A percentile compares a stretch with the other conserved stretches of the same genome.
These are phyloP conservation scores for Urocolius indicus DNA, from an alignment of 2,113 vertebrate genomes.

Conservation along the genomic window DNA sequence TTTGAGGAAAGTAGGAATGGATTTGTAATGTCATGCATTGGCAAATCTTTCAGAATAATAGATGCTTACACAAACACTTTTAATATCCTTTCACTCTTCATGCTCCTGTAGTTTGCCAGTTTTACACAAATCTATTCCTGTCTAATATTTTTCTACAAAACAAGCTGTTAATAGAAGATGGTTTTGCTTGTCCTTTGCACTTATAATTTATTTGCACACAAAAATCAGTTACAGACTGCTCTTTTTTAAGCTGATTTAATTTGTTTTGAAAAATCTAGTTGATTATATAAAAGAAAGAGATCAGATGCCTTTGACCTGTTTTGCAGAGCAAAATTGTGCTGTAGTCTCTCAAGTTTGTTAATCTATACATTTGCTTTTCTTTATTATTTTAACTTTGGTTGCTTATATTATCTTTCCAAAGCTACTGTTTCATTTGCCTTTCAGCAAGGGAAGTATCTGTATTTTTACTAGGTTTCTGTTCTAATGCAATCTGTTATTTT, in stretches of 20 bases:
- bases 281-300: neutral
- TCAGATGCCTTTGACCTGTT: neutral
- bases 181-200: neutral
- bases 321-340: neutral
- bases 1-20: neutral
- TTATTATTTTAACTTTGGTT: neutral
- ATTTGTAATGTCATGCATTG: neutral
- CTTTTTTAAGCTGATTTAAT: neutral
- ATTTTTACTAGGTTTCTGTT: neutral
- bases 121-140: neutral
- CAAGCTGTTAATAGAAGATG: slow-evolving; percentile 11
- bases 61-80: neutral
- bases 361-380: neutral
- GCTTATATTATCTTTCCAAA: neutral
- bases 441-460: neutral
- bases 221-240: neutral
- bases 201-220: slow-evolving; percentile 29
- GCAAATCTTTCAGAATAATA: neutral
- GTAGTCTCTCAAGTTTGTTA: neutral
- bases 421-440: neutral
- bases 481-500: neutral
- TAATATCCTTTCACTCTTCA: neutral
- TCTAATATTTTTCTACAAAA: neutral
- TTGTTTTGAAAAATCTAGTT: neutral
- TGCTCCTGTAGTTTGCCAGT: neutral